Percentiles rank a stretch among this genome's conserved stretches.
Evolutionary conservation across 2,113 vertebrate genomes (phyloP).

Genomic region (Sylvietta virens): DNA sequence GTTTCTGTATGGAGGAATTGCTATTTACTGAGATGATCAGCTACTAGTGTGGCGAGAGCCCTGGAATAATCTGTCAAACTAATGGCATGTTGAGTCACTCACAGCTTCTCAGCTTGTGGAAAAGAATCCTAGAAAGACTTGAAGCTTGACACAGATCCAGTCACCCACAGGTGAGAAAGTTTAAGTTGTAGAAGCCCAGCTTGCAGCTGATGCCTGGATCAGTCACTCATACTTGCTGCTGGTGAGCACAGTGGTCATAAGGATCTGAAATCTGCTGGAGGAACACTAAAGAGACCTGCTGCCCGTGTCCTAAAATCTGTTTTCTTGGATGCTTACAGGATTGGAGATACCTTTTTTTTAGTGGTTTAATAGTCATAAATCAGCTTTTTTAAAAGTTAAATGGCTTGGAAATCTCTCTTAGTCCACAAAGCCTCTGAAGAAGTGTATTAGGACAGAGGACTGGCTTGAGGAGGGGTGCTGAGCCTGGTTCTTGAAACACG

Average conservation of each 20-base stretch:
- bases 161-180: neutral
- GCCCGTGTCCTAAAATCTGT: neutral
- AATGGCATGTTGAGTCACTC: slow-evolving; percentile 37
- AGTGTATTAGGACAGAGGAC: neutral
- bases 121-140: slow-evolving; percentile 26
- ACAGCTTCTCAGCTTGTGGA: neutral
- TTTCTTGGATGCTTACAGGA: neutral
- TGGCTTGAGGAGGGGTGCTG: neutral
- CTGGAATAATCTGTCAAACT: slow-evolving; percentile 18
- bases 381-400: neutral
- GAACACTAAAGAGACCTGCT: neutral
- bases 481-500: rapidly evolving
- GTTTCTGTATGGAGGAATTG: neutral
- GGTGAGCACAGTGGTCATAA: neutral
- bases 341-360: neutral
- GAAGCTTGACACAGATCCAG: neutral
- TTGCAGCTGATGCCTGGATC: neutral
- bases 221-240: neutral
- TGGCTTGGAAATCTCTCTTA: neutral
- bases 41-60: neutral
- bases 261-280: neutral
- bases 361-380: neutral
- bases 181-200: neutral
- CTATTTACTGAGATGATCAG: neutral
- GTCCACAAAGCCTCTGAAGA: neutral